Evolutionary conservation across 2,113 vertebrate genomes (phyloP), one percentile per base, ranked within the genome.

Genomic region (Ornithorhynchus anatinus): DNA sequence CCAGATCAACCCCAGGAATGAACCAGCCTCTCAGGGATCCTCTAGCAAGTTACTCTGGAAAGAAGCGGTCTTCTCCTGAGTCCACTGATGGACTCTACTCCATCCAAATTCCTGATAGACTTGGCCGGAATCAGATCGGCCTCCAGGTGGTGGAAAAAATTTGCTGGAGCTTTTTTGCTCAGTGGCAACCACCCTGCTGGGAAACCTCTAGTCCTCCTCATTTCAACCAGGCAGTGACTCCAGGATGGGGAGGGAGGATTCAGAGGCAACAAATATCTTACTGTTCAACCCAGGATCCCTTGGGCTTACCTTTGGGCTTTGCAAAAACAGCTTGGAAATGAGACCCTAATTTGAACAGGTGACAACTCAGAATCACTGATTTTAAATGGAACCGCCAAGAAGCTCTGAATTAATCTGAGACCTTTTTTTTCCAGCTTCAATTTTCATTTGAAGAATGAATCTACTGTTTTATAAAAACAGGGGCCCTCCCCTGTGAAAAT

Each of bases 311-410:
- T 10, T 51, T 25, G 39, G 32, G 20, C 47, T 78, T 71, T 38
- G 59, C 40, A 68, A 74, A 77, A 52, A 29, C 51, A 65, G 39
- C 59, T 77, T 69, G 45, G 39, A 75, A 65, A 59, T 52, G 50
- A 59, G 58, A 39, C 50, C 11, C 25, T 17, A 27, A 9, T 35
- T 44, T 60, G 19, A 44, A 50, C 35, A 43, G 37, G 50, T 48
- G 31, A 57, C 57, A 61, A 27, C 40, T 81, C 39, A 72, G 31
- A 77, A 44, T 59, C 59, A 63, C 53, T 65, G 36, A 6, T n/a
- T 40, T 43, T 44, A 23, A 58, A 60, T 48, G 43, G 48, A 61
- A 48, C 61, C 19, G 19, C 14, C 25, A 56, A 58, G 59, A 35
- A 77, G 66, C 42, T 40, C n/a, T n/a, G n/a, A n/a, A n/a, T n/a